These are phyloP conservation scores for Varroa destructor DNA, from an alignment of 1,140 invertebrate genomes.

Conservation along the genomic window DNA sequence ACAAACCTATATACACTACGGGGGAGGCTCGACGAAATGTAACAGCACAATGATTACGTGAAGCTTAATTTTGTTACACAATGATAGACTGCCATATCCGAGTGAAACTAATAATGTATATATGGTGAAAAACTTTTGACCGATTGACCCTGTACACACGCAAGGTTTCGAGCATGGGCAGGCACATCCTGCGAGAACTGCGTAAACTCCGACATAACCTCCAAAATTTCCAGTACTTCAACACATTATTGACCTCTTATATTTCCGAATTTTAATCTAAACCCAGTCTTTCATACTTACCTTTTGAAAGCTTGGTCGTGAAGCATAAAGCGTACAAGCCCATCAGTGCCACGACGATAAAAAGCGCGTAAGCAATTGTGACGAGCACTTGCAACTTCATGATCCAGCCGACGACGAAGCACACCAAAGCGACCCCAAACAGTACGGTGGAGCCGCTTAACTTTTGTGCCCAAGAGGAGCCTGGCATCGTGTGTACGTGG, in stretches of 20 bases:
- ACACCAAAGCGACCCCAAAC: slow-evolving; percentile 3
- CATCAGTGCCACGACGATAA: slow-evolving; percentile 19
- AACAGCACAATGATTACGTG: neutral
- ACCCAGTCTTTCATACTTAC: neutral
- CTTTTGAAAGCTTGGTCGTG: slow-evolving; percentile 8
- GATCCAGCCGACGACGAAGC: slow-evolving; percentile 18
- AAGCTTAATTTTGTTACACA: no score
- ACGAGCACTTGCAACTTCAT: neutral
- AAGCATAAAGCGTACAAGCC: slow-evolving; percentile 5
- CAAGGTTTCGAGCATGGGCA: no score
- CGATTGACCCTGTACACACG: no score
- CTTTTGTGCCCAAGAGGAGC: slow-evolving; percentile 21
- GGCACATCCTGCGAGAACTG: no score
- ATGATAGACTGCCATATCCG: no score
- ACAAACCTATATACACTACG: neutral
- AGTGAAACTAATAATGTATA: no score
- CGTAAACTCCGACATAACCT: no score
- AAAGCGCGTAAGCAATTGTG: slow-evolving; percentile 2
- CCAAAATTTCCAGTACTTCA: no score
- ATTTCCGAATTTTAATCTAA: no score
- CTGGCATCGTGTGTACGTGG: neutral
- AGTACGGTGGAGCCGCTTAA: slow-evolving; percentile 19
- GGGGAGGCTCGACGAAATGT: neutral
- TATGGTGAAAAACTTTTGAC: no score
- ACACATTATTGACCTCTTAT: no score